Conservation (phyloP, 2,888 invertebrate species). For the Ophion slaviceki region DNA sequence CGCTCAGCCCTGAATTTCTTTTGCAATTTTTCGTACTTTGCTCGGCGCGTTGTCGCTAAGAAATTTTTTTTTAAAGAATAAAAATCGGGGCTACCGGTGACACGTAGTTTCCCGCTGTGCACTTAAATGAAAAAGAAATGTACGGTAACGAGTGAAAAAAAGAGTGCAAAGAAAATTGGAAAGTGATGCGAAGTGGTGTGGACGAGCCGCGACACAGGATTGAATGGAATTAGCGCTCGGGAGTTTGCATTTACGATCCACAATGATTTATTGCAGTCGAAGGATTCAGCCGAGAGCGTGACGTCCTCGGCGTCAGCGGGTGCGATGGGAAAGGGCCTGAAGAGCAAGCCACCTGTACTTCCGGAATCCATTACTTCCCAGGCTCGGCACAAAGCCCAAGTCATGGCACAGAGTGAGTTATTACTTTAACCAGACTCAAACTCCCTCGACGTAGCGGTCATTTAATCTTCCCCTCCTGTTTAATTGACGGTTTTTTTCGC, state of each 20-base stretch:
- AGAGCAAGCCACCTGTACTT: constrained; percentile 77
- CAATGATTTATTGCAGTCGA: constrained; percentile 63
- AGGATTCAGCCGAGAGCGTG: constrained; percentile 62
- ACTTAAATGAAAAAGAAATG: too few species aligned
- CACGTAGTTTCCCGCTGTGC: too few species aligned
- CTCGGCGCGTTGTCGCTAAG: too few species aligned
- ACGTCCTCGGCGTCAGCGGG: constrained; percentile 71
- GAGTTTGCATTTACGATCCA: constrained; percentile 34
- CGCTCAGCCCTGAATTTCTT: background rate
- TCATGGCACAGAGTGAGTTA: constrained; percentile 87
- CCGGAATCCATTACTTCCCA: constrained; percentile 75
- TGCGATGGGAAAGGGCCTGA: constrained; percentile 75
- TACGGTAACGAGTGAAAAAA: background rate
- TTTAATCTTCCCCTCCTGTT: constrained; percentile 4
- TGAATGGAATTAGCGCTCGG: constrained; percentile 36
- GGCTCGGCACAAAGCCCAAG: constrained; percentile 83
- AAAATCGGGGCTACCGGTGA: too few species aligned
- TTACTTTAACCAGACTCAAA: constrained; percentile 46
- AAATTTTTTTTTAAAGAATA: too few species aligned
- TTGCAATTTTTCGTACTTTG: background rate
- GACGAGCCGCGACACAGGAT: background rate
- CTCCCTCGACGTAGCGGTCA: constrained; percentile 18
- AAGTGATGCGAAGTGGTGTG: background rate
- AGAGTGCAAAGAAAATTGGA: background rate
- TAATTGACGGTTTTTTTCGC: constrained; percentile 1